Conservation (phyloP, 1,140 invertebrate species). For the Calephelis nemesis region DNA sequence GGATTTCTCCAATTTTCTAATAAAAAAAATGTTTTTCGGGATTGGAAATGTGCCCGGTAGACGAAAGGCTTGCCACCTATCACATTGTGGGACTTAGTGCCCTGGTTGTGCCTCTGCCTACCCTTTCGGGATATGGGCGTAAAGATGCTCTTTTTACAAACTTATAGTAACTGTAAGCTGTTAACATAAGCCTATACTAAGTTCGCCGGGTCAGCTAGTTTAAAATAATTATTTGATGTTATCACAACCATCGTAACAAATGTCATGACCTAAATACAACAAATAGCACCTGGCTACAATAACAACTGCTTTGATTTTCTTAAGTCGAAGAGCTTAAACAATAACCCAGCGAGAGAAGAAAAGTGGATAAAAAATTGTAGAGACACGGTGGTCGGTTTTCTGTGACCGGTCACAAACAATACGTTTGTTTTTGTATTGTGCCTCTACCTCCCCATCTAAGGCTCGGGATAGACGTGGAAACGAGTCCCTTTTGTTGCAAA, state of each 20-base stretch:
- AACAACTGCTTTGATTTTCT: slow-evolving; percentile 64
- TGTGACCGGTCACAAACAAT: slow-evolving; percentile 78
- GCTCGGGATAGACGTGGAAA: slow-evolving; percentile 58
- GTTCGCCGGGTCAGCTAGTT: not conserved
- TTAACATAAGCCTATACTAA: too few relatives aligned
- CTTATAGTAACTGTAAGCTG: too few relatives aligned
- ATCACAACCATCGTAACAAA: not conserved
- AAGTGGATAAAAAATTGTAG: slow-evolving; percentile 74
- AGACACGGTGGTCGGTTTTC: slow-evolving; percentile 77
- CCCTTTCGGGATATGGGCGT: too few relatives aligned
- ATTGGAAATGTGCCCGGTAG: too few relatives aligned
- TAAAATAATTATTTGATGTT: not conserved
- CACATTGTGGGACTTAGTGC: too few relatives aligned
- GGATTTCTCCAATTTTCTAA: too few relatives aligned
- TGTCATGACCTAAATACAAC: not conserved
- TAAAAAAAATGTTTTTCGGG: too few relatives aligned
- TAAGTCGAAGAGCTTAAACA: slow-evolving; percentile 63
- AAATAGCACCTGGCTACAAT: slow-evolving; percentile 20
- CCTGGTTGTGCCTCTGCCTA: too few relatives aligned
- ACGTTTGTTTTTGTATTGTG: slow-evolving; percentile 54
- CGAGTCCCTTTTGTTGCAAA: slow-evolving; percentile 76
- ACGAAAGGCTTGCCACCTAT: too few relatives aligned
- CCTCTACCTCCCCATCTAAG: slow-evolving; percentile 37
- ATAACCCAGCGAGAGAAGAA: slow-evolving; percentile 60
- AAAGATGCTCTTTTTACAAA: too few relatives aligned